phyloP scores from a whole-genome alignment of 2,888 invertebrate species.

The Metallyticus violacea region DNA sequence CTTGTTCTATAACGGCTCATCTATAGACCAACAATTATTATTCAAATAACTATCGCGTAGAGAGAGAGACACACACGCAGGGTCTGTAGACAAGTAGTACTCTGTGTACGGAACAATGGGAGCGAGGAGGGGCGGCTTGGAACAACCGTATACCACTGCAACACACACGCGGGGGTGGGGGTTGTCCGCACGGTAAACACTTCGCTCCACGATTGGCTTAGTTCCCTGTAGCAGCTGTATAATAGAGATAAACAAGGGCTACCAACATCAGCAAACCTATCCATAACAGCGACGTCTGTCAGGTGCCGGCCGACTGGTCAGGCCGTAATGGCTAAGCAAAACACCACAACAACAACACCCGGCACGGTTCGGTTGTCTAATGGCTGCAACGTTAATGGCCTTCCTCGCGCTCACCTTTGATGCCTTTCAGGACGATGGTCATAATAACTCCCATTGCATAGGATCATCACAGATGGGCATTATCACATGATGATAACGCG shows the following conservation, averaged over 20 bases:
- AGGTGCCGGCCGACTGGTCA: not conserved
- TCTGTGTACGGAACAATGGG: not conserved
- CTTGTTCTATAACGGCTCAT: not conserved
- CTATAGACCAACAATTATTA: conserved; percentile 5
- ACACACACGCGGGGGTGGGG: too few relatives aligned
- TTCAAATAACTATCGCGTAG: conserved; percentile 3
- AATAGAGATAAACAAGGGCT: conserved; percentile 13
- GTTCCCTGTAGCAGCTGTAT: not conserved
- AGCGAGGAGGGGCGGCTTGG: not conserved
- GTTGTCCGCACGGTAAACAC: conserved; percentile 1
- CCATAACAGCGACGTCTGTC: conserved; percentile 3
- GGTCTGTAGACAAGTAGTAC: not conserved
- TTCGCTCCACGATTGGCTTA: not conserved
- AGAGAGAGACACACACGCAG: not conserved
- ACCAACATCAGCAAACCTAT: conserved; percentile 11
- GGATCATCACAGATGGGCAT: not conserved
- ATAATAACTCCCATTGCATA: not conserved
- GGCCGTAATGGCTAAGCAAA: not conserved
- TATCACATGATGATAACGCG: not conserved
- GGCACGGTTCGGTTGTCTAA: not conserved
- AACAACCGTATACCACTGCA: not conserved
- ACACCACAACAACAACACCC: not conserved
- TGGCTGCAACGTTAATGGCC: not conserved
- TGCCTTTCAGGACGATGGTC: too few relatives aligned
- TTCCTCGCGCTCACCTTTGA: not conserved